Base-by-base conservation (phyloP, 2,888 invertebrate genomes). In the Timema podura region DNA sequence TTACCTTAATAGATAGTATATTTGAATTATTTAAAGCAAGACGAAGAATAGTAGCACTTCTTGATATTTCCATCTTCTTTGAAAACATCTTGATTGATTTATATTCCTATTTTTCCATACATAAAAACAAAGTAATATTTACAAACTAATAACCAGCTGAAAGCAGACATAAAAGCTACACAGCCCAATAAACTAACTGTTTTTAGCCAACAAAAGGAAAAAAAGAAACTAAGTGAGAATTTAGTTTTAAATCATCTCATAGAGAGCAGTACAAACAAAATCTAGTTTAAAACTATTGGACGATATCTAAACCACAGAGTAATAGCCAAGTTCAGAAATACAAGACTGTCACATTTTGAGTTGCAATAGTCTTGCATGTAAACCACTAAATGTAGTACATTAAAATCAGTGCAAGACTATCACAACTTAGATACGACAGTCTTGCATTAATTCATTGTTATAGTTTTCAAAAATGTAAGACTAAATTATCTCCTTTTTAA, bases 1-100 rank as follows among this genome's bases (percentile, higher is more conserved):
- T 11, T 61, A 61, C 61, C 61, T 61, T 61, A 6, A 1, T 11
- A 61, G 61, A 54, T 11, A 16, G 10, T 6, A 10, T 15, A 44
- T 30, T 45, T 45, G 7, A 10, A 61, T 61, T 61, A 5, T 61
- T 30, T 45, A 44, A 61, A 61, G 61, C 61, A 61, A 61, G 61
- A 61, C 30, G 61, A 61, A 61, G 30, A 61, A 5, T 61, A 5
- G 9, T 61, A 10, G 44, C 61, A 61, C 2, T 44, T 61, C 6
- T 61, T 61, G 61, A 61, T 30, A 45, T 61, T 61, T 16, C 61
- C 61, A 61, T 61, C 16, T 61, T 61, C 16, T 61, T 30, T 61
- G 2, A 11, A 30, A 61, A 61, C 16, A 61, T 57, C 15, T 61
- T 61, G 44, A 61, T 3, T 44, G 30, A 30, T 61, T 5, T 61